phyloP scores from a whole-genome alignment of 2,888 invertebrate species.

The Cataglyphis rosenhaueri region DNA sequence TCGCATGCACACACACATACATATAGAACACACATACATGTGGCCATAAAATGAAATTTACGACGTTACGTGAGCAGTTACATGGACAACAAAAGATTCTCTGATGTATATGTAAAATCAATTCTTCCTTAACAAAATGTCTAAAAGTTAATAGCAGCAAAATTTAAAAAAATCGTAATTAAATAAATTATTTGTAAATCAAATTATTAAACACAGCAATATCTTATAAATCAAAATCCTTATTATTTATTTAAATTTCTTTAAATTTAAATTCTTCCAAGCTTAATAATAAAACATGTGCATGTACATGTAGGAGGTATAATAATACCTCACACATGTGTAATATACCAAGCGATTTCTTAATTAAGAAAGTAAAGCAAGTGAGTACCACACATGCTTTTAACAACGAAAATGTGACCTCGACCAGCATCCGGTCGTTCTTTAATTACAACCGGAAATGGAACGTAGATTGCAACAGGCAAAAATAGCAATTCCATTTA shows the following conservation, averaged over 20 bases:
- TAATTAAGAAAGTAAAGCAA: constrained; percentile 46
- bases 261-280: neutral
- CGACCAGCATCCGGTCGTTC: constrained; percentile 31
- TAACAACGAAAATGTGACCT: constrained; percentile 37
- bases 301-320: neutral
- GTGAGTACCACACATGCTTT: constrained; percentile 9
- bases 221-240: neutral
- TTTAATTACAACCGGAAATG: constrained; percentile 68
- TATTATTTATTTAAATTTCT: neutral
- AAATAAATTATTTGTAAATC: neutral
- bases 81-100: neutral
- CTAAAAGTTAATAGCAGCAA: neutral
- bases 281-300: neutral
- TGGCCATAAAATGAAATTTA: constrained; percentile 65
- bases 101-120: neutral
- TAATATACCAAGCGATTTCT: constrained; percentile 9
- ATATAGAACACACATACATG: constrained; percentile 48
- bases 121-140: neutral
- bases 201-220: neutral
- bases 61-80: constrained; percentile 68
- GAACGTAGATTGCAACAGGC: constrained; percentile 47
- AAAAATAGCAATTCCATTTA: constrained; percentile 28
- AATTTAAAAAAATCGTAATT: neutral
- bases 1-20: constrained; percentile 55
- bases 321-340: neutral